Percentiles rank a stretch among this genome's conserved stretches.
These are phyloP conservation scores for Daphoenositta chrysoptera DNA, from an alignment of 2,113 vertebrate genomes.

Conservation along the genomic window DNA sequence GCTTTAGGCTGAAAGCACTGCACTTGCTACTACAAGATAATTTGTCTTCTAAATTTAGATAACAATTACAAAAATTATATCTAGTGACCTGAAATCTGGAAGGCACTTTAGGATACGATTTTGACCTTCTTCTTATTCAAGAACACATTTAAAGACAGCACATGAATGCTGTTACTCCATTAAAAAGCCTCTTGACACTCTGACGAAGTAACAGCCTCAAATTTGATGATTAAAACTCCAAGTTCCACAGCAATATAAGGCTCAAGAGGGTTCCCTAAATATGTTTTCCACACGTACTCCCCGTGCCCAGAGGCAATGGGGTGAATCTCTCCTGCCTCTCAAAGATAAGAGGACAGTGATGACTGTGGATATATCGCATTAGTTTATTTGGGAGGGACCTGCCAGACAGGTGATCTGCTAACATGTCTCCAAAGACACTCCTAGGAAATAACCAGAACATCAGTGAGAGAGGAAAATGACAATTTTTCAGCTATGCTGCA, in stretches of 20 bases:
- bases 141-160: background rate
- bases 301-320: background rate
- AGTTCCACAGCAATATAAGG: fast-evolving
- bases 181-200: background rate
- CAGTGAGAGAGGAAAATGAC: background rate
- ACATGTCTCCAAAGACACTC: background rate
- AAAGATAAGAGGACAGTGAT: background rate
- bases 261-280: background rate
- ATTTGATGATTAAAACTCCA: background rate
- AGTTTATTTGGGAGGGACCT: background rate
- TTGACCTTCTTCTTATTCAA: background rate
- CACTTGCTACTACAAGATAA: background rate
- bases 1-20: background rate
- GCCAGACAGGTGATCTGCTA: background rate
- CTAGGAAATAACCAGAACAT: background rate
- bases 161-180: background rate
- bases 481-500: background rate
- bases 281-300: background rate
- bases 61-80: background rate
- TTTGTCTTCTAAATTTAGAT: background rate
- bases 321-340: background rate
- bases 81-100: background rate
- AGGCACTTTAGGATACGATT: background rate
- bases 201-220: background rate
- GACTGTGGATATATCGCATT: background rate